Evolutionary conservation across 1,140 invertebrate species (phyloP).

Genomic region (Trinorchestia longiramus): DNA sequence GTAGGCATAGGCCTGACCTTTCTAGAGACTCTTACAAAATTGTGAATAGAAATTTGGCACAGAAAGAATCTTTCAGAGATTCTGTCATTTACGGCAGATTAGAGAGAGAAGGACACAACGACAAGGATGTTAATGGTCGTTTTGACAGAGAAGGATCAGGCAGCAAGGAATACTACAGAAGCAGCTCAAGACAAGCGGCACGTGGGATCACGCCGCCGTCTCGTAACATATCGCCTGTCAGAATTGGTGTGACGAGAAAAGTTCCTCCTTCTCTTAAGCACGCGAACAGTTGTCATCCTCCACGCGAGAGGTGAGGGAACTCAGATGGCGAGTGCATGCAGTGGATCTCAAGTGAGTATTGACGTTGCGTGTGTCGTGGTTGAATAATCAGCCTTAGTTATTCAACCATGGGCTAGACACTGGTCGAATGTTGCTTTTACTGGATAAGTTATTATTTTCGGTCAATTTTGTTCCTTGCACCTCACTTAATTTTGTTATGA

Average conservation of each 20-base stretch:
- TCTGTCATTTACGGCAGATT: constrained; percentile 13
- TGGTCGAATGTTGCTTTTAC: no score
- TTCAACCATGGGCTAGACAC: neutral
- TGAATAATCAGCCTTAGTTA: neutral
- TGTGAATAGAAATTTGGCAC: neutral
- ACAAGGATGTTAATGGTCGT: neutral
- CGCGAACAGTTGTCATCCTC: constrained; percentile 34
- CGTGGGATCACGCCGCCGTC: constrained; percentile 11
- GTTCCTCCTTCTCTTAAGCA: constrained; percentile 1
- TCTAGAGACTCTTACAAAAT: neutral
- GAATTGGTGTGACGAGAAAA: neutral
- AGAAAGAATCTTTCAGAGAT: constrained; percentile 37
- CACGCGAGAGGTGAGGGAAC: constrained; percentile 16
- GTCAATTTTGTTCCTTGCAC: neutral
- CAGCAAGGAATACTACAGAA: constrained; percentile 32
- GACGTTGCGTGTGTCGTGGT: neutral
- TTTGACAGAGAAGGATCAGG: neutral
- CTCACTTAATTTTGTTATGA: neutral
- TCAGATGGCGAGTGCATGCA: neutral
- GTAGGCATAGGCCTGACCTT: neutral
- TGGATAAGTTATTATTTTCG: neutral
- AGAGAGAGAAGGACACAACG: constrained; percentile 12
- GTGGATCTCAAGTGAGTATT: neutral
- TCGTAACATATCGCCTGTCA: constrained; percentile 32
- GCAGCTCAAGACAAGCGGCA: neutral